Conservation (phyloP, 92 coral and sea anemone genomes). For the Blastomussa wellsi region DNA sequence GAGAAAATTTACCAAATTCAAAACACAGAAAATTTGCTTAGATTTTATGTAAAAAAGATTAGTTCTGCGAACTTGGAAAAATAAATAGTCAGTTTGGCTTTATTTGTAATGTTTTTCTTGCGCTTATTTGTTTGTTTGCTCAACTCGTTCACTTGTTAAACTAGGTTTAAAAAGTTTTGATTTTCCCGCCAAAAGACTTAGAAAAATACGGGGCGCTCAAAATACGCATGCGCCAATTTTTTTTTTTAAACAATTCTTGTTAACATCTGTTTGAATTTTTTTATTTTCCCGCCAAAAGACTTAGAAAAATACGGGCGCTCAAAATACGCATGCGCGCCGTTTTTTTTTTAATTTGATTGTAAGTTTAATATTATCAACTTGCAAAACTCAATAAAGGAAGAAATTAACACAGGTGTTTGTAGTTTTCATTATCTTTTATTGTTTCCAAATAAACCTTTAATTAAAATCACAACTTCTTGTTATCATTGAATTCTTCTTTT, state of each 20-base stretch:
- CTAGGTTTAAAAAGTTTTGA: background rate
- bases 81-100: background rate
- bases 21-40: background rate
- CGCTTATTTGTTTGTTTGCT: conserved; percentile 3
- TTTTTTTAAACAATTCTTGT: background rate
- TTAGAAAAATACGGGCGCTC: too few relatives aligned
- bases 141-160: background rate
- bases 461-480: background rate
- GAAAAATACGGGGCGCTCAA: background rate
- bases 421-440: too few relatives aligned
- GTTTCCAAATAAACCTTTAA: too few relatives aligned
- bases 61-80: background rate
- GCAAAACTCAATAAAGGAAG: background rate
- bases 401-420: too few relatives aligned
- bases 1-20: background rate
- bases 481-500: background rate
- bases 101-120: background rate
- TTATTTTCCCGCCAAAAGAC: conserved; percentile 1
- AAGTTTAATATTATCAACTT: background rate
- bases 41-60: background rate
- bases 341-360: background rate
- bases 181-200: background rate
- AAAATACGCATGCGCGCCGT: conserved; percentile 27
- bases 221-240: conserved; percentile 14
- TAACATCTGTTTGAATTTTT: background rate